A percentile compares a stretch with the other conserved stretches of the same genome.
phyloP scores from a whole-genome alignment of 1,140 invertebrate species.

The Caenorhabditis elegans region WBcel235 BX284604.4:5898501-5899000 shows the following conservation, averaged over 20 bases:
- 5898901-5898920: not conserved
- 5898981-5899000: conserved; percentile 17
- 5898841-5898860: not conserved
- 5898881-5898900: not conserved
- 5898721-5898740: not conserved
- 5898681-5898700: not conserved
- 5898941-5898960: conserved; percentile 15
- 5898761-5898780: not conserved
- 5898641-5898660: not conserved
- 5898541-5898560: not conserved
- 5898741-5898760: conserved; percentile 2
- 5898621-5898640: conserved; percentile 6
- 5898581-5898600: conserved; percentile 11
- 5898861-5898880: not conserved
- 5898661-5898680: not conserved
- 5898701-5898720: not conserved
- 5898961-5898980: not conserved
- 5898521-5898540: not conserved
- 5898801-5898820: not conserved
- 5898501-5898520: no score
- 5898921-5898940: conserved; percentile 6
- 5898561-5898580: not conserved
- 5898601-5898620: conserved; percentile 29
- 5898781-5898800: no score
- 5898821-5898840: not conserved